Base-by-base conservation (phyloP, 2,888 invertebrate species). In the Steinernema scapterisci region DNA sequence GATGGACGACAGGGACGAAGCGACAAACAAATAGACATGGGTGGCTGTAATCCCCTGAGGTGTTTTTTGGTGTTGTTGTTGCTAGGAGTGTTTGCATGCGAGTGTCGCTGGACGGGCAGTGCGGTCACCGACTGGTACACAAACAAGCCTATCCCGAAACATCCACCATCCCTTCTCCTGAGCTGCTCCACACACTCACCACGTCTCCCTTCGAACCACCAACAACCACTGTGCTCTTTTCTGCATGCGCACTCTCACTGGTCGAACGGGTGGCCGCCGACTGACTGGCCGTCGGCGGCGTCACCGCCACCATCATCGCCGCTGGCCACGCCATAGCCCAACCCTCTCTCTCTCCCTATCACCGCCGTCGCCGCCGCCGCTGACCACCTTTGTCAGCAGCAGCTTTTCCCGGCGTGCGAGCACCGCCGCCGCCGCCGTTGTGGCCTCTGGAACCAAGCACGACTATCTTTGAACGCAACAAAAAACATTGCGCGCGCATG, bases 11-110 rank as follows among this genome's bases (percentile, higher is more conserved):
- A 38, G 25, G 63, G 63, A 63, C 63, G 63, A 63, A 63, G 63
- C 63, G 63, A 63, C 63, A 63, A 63, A 63, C 63, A 63, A 63
- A 63, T 27, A 63, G 63, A 63, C 63, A 63, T 38, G 63, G 63
- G 63, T 63, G 63, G 63, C 63, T 63, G 63, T 63, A 63, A 63
- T 63, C 63, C 63, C 63, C 63, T 63, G 63, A 63, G 63, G 63
- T 63, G 63, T 63, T 63, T 63, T 63, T 63, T 63, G 63, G 63
- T 63, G 63, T 63, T 63, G 63, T 63, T 63, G 63, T 63, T 63
- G 63, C 63, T 63, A 63, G 63, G 63, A 63, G 63, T 63, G 63
- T 63, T 63, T 63, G 63, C 63, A 63, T 63, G 63, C 63, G 63
- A 63, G 63, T 63, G 63, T 63, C 63, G 63, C 27, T 63, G 63